Evolutionary conservation across 2,888 invertebrate species (phyloP).

Genomic region (Lasius platythorax): DNA sequence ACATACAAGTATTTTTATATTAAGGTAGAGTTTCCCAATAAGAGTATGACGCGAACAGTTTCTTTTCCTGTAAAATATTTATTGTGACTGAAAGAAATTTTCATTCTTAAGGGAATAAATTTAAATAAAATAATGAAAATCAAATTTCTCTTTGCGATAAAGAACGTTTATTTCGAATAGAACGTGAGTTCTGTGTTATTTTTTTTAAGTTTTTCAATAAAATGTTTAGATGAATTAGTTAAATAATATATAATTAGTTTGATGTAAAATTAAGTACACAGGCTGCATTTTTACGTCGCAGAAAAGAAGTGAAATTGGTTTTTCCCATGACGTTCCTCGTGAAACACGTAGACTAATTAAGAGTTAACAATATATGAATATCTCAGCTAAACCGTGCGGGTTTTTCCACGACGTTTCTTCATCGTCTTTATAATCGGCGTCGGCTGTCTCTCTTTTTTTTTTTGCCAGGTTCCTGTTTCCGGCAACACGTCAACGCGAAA

Average conservation of each 20-base stretch:
- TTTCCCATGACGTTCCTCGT: background rate
- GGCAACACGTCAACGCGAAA: conserved; percentile 56
- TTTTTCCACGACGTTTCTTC: conserved; percentile 39
- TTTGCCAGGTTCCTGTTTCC: conserved; percentile 50
- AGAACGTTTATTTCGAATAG: background rate
- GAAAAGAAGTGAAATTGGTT: background rate
- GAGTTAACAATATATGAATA: background rate
- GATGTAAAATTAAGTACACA: background rate
- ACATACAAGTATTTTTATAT: background rate
- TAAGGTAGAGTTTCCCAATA: background rate
- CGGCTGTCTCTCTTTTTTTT: conserved; percentile 23
- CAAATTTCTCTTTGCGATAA: background rate
- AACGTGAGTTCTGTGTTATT: background rate
- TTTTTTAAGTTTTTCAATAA: background rate
- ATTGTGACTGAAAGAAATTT: background rate
- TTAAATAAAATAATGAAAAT: background rate
- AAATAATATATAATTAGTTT: background rate
- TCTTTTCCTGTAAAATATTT: background rate
- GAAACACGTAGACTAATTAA: background rate
- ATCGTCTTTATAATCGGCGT: conserved; percentile 33
- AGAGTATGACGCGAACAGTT: background rate
- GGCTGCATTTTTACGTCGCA: background rate
- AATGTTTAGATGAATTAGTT: background rate
- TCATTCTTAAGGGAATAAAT: background rate
- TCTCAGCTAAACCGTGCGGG: background rate